Base-by-base conservation (phyloP, 2,888 invertebrate genomes). In the Dysmachus trigonus region DNA sequence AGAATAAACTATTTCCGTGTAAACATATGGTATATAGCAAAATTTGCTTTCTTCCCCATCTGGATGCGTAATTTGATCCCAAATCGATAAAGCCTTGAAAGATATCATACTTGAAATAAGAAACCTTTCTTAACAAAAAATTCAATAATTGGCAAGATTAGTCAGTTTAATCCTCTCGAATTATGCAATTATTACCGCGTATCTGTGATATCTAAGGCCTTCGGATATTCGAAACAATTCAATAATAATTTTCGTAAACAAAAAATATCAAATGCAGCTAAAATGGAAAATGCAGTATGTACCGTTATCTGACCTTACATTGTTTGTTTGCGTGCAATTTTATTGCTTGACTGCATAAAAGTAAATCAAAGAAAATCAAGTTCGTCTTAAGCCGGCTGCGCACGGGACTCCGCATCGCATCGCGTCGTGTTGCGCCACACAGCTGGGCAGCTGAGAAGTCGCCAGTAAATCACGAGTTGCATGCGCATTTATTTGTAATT, bases 401-500 rank as follows among this genome's bases (percentile, higher is more conserved):
- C n/a, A n/a, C n/a, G 38, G 4, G 38, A 2, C 38, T 41, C 38
- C 38, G 3, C 2, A 33, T 73, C n/a, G 30, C 31, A 33, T 30
- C 73, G n/a, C 33, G n/a, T 7, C 76, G 62, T 7, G 27, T 22
- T 22, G 62, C 8, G 31, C 41, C n/a, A 10, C 79, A 33, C 79
- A 79, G 53, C 79, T 51, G 51, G 51, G 33, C 79, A 51, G 62
- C 79, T 22, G 22, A 51, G 30, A 31, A 47, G 47, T 27, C 82
- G 18, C 35, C 71, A 62, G 82, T 82, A 82, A 82, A 82, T 82
- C 82, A 82, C 71, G 82, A 62, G 27, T 33, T 27, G 62, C 53
- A 82, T 82, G 82, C 35, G 82, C 82, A 82, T 62, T 82, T 82
- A 82, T 82, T 82, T 84, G 72, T 84, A 84, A 84, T 84, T 84